phyloP scores from a whole-genome alignment of 2,888 invertebrate species.

The Sarcophaga carnaria region DNA sequence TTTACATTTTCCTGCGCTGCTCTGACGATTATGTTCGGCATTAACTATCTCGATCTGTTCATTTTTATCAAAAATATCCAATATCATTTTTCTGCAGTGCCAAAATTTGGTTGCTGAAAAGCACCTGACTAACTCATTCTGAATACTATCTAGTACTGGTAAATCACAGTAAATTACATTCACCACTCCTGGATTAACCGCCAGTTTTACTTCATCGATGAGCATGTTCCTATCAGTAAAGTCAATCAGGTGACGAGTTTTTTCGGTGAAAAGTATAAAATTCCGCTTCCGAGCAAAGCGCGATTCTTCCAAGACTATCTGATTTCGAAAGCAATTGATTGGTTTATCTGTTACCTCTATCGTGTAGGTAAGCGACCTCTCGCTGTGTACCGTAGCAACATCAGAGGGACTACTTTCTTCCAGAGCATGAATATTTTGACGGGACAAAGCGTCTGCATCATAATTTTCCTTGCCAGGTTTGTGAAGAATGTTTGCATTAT shows the following conservation, averaged over 20 bases:
- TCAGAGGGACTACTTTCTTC: slow-evolving; percentile 47
- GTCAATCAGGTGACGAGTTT: slow-evolving; percentile 24
- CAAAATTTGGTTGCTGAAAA: slow-evolving; percentile 56
- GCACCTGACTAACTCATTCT: slow-evolving; percentile 39
- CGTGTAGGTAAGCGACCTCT: slow-evolving; percentile 64
- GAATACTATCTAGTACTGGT: slow-evolving; percentile 53
- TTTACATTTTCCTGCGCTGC: slow-evolving; percentile 57
- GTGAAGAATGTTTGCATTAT: background rate
- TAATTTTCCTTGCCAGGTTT: slow-evolving; percentile 21
- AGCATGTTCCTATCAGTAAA: slow-evolving; percentile 43
- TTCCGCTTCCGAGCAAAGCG: slow-evolving; percentile 9
- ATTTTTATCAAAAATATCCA: background rate
- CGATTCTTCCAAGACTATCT: slow-evolving; percentile 62
- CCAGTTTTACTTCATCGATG: slow-evolving; percentile 3
- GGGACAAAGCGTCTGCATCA: slow-evolving; percentile 58
- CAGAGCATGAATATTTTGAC: slow-evolving; percentile 54
- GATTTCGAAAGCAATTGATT: slow-evolving; percentile 70
- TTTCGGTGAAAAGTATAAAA: background rate
- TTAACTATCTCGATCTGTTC: slow-evolving; percentile 29
- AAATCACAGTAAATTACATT: slow-evolving; percentile 62
- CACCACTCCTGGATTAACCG: slow-evolving; percentile 44
- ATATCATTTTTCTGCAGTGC: slow-evolving; percentile 35
- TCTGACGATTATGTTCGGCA: slow-evolving; percentile 54
- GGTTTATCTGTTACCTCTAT: slow-evolving; percentile 68
- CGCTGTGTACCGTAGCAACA: slow-evolving; percentile 52